Percentiles rank a stretch among this genome's conserved stretches.
These are phyloP conservation scores for Hermodice carunculata DNA, from an alignment of 2,888 invertebrate species.

Conservation along the genomic window DNA sequence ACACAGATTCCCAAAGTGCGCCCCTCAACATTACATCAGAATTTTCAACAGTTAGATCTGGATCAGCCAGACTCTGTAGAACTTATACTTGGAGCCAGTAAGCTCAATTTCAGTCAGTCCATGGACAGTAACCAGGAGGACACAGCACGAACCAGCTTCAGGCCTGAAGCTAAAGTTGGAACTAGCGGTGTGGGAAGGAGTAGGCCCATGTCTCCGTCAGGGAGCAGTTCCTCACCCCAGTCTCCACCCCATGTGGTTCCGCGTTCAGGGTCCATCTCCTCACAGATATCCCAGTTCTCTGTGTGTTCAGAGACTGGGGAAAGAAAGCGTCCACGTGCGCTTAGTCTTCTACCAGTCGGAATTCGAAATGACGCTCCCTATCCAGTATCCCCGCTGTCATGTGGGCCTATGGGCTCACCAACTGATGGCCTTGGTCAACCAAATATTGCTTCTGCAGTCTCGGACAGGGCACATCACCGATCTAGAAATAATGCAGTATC, in stretches of 20 bases:
- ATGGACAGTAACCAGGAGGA: too few relatives aligned
- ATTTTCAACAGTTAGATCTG: constrained; percentile 6
- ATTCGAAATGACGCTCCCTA: constrained; percentile 13
- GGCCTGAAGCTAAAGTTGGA: neutral
- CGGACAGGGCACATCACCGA: too few relatives aligned
- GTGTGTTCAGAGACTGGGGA: constrained; percentile 30
- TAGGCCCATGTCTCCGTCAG: neutral
- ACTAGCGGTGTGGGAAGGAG: neutral
- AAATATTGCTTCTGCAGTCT: too few relatives aligned
- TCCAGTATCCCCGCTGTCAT: constrained; percentile 10
- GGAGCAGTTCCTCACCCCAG: neutral
- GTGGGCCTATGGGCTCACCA: constrained; percentile 8
- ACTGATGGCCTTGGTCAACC: too few relatives aligned
- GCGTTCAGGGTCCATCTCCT: constrained; percentile 11
- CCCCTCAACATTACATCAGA: too few relatives aligned
- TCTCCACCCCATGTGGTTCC: neutral
- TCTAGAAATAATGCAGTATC: too few relatives aligned
- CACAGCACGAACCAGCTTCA: too few relatives aligned
- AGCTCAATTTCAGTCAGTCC: neutral
- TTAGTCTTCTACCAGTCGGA: constrained; percentile 1
- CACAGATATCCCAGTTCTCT: constrained; percentile 23
- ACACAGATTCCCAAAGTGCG: too few relatives aligned
- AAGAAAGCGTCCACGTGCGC: constrained; percentile 12
- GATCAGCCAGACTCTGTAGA: constrained; percentile 10
- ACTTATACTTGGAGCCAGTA: constrained; percentile 9